phyloP scores from a whole-genome alignment of 2,113 vertebrate species.

The Neomonachus schauinslandi region DNA sequence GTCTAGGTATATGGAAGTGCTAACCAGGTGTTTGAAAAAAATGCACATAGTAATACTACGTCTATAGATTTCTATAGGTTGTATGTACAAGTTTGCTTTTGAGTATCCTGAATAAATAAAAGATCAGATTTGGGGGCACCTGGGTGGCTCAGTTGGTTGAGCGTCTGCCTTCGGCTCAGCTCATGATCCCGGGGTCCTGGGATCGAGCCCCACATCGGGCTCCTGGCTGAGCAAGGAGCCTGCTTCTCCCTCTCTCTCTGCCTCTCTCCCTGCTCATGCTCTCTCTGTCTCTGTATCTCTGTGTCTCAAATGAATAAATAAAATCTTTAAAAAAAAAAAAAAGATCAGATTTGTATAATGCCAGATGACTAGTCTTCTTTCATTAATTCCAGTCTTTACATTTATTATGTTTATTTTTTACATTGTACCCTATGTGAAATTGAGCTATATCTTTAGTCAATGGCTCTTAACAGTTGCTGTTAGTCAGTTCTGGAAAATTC shows the following conservation, averaged over 20 bases:
- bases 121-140: neutral
- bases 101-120: neutral
- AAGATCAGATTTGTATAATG: neutral
- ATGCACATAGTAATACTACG: neutral
- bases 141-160: no score
- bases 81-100: neutral
- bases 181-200: no score
- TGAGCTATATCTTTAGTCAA: neutral
- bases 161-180: no score
- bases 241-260: no score
- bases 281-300: no score
- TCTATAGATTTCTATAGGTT: neutral
- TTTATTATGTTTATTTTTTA: neutral
- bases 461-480: neutral
- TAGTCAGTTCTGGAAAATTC: neutral
- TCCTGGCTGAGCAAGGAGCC: no score
- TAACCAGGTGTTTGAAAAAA: neutral
- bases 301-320: neutral
- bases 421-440: neutral
- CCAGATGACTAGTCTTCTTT: neutral
- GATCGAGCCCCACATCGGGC: no score
- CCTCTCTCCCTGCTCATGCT: no score
- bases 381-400: neutral
- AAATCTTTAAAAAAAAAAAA: no score
- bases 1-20: neutral